Evolutionary conservation across 2,113 vertebrate species (phyloP).

Genomic region (Carettochelys insculpta): DNA sequence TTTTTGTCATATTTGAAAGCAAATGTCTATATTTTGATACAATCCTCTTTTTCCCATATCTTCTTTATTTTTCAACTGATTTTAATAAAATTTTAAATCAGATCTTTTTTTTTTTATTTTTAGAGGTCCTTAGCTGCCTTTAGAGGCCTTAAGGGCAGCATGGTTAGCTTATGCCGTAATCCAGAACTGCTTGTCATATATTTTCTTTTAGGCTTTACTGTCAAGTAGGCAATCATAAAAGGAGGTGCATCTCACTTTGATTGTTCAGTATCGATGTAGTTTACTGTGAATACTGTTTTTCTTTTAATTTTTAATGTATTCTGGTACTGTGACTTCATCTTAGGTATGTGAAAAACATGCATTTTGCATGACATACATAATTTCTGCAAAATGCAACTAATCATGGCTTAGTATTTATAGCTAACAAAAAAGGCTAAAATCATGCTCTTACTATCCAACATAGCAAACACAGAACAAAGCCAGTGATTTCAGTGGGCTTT

Average conservation of each 20-base stretch:
- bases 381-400: not conserved
- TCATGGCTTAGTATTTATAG: fast-evolving
- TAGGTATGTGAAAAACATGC: not conserved
- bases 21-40: no score
- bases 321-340: not conserved
- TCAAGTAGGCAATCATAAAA: slow-evolving; percentile 1
- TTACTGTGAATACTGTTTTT: not conserved
- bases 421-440: not conserved
- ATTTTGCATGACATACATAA: not conserved
- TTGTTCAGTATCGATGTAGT: not conserved
- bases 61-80: no score
- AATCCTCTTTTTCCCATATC: no score
- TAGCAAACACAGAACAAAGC: not conserved
- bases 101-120: no score
- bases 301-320: not conserved
- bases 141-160: no score
- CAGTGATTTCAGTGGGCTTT: not conserved
- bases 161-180: no score
- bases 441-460: not conserved
- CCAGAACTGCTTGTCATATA: not conserved
- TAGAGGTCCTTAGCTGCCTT: no score
- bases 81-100: no score
- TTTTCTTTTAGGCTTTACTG: not conserved
- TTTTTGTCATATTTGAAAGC: no score
- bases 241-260: not conserved